phyloP scores from a whole-genome alignment of 1,140 invertebrate genomes.

The Ptiloglossa arizonensis region DNA sequence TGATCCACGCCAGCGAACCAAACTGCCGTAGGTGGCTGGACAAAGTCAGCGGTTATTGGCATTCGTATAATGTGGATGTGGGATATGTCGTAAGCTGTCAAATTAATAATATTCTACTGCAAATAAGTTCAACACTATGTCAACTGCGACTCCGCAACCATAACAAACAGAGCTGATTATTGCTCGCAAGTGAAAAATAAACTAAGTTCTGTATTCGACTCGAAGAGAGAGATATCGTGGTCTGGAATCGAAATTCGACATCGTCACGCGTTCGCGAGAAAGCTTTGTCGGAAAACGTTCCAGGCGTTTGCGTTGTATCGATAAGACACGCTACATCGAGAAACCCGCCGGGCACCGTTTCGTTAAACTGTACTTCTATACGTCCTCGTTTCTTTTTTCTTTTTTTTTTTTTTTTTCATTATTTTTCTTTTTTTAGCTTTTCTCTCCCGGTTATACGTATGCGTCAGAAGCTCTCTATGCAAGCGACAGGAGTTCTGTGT shows the following conservation, averaged over 20 bases:
- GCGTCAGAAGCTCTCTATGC: slow-evolving; percentile 64
- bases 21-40: slow-evolving; percentile 62
- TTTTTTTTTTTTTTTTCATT: too few species aligned
- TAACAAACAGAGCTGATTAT: slow-evolving; percentile 75
- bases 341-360: too few species aligned
- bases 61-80: slow-evolving; percentile 71
- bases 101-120: slow-evolving; percentile 83
- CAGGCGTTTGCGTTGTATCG: not conserved
- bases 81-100: slow-evolving; percentile 79
- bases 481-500: slow-evolving; percentile 54
- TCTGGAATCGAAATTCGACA: slow-evolving; percentile 12
- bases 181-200: slow-evolving; percentile 2
- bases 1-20: slow-evolving; percentile 77
- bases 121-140: slow-evolving; percentile 82
- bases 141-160: slow-evolving; percentile 82
- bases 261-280: slow-evolving; percentile 39
- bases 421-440: not conserved
- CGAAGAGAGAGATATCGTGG: slow-evolving; percentile 36
- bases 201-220: slow-evolving; percentile 1
- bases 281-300: slow-evolving; percentile 54
- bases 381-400: too few species aligned
- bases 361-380: not conserved
- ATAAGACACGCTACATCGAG: not conserved
- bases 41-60: slow-evolving; percentile 70
- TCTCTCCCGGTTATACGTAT: slow-evolving; percentile 19